A percentile compares a stretch with the other conserved stretches of the same genome.
Evolutionary conservation across 2,113 vertebrate species (phyloP).

Genomic region (Takifugu flavidus): DNA sequence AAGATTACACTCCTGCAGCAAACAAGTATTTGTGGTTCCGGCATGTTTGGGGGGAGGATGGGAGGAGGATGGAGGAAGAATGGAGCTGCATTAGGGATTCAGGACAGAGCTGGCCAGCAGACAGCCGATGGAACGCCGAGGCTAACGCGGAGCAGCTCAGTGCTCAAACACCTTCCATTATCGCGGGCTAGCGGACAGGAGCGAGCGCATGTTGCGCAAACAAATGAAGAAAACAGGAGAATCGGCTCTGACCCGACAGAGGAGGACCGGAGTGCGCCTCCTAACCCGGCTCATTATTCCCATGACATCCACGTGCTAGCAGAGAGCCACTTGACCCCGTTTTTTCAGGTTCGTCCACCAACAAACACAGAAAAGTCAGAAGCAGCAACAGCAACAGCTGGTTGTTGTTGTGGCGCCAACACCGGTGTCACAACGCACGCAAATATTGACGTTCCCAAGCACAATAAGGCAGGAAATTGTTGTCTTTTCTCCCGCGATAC

Average conservation of each 20-base stretch:
- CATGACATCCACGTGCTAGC: too few relatives aligned
- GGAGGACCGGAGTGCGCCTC: background rate
- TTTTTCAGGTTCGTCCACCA: too few relatives aligned
- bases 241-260: slow-evolving; percentile 10
- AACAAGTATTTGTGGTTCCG: slow-evolving; percentile 38
- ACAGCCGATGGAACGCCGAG: slow-evolving; percentile 49
- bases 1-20: slow-evolving; percentile 38
- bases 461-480: too few relatives aligned
- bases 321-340: too few relatives aligned
- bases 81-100: slow-evolving; percentile 58
- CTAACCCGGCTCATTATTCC: background rate
- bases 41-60: slow-evolving; percentile 9
- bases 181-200: slow-evolving; percentile 6
- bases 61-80: slow-evolving; percentile 46
- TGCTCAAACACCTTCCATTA: slow-evolving; percentile 5
- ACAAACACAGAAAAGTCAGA: too few relatives aligned
- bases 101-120: slow-evolving; percentile 41
- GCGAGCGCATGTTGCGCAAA: slow-evolving; percentile 26
- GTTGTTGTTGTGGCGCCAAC: too few relatives aligned
- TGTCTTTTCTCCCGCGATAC: too few relatives aligned
- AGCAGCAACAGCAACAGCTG: too few relatives aligned
- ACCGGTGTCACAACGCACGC: too few relatives aligned
- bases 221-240: slow-evolving; percentile 21
- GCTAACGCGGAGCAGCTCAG: slow-evolving; percentile 24
- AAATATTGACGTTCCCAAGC: too few relatives aligned